These are phyloP conservation scores for Xiphophorus couchianus DNA, from an alignment of 2,113 vertebrate species.

Conservation along the genomic window DNA sequence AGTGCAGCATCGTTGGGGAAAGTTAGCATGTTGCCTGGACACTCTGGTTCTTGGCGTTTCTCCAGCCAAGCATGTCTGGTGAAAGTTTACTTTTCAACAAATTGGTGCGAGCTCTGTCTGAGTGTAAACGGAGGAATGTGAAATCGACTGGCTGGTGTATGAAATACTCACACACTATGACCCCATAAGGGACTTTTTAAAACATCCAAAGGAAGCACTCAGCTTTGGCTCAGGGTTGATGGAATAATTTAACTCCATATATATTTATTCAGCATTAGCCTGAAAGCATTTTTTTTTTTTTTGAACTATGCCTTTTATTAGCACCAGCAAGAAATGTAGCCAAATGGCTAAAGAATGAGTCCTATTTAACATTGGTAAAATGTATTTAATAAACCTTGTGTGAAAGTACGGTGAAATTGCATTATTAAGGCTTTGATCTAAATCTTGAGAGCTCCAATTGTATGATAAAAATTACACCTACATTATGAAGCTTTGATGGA, in stretches of 20 bases:
- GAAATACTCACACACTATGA: conserved; percentile 3
- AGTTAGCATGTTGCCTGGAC: not conserved
- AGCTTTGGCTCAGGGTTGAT: conserved; percentile 8
- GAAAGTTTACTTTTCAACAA: conserved; percentile 5
- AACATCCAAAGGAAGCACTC: conserved; percentile 7
- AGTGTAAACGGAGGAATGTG: conserved; percentile 13
- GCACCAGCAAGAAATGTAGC: conserved; percentile 6
- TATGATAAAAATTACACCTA: not conserved
- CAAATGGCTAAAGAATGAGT: not conserved
- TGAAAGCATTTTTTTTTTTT: not conserved
- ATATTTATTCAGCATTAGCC: conserved; percentile 8
- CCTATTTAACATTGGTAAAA: not conserved
- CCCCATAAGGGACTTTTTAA: conserved; percentile 28
- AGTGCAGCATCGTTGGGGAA: not conserved
- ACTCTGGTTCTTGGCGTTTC: not conserved
- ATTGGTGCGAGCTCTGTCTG: not conserved
- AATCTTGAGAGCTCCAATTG: conserved; percentile 8
- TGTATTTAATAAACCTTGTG: not conserved
- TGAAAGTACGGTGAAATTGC: not conserved
- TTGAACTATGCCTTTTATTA: not conserved
- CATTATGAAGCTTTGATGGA: not conserved
- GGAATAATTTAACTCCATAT: conserved; percentile 21
- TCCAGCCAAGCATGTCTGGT: conserved; percentile 8
- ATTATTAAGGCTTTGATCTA: conserved; percentile 16
- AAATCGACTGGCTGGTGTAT: conserved; percentile 16